phyloP scores from a whole-genome alignment of 2,113 vertebrate species.

The Sakesphorus luctuosus region DNA sequence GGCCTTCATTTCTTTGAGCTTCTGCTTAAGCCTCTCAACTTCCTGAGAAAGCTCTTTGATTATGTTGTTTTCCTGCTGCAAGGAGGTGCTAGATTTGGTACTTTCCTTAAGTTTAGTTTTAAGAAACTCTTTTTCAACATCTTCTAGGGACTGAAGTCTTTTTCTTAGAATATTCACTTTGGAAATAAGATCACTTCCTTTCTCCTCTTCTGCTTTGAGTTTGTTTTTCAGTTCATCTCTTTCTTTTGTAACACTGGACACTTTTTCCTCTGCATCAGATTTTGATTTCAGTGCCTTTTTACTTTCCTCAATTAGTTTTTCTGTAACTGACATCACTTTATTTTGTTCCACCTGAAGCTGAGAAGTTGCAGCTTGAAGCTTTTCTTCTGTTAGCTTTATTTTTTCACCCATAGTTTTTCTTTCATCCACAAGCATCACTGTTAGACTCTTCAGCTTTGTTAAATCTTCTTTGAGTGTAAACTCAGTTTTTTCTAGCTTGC shows the following conservation, averaged over 20 bases:
- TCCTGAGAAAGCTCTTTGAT: slow-evolving; percentile 95
- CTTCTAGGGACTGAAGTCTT: slow-evolving; percentile 91
- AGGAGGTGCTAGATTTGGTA: slow-evolving; percentile 78
- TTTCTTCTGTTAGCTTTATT: slow-evolving; percentile 93
- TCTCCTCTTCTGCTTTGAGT: slow-evolving; percentile 89
- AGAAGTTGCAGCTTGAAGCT: slow-evolving; percentile 85
- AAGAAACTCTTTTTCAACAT: slow-evolving; percentile 86
- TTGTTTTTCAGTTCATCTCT: slow-evolving; percentile 90
- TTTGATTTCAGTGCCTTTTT: slow-evolving; percentile 92
- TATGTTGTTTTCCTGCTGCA: slow-evolving; percentile 95
- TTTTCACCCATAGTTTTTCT: slow-evolving; percentile 92
- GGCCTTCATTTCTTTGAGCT: slow-evolving; percentile 92
- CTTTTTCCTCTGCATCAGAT: slow-evolving; percentile 92
- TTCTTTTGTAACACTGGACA: slow-evolving; percentile 86
- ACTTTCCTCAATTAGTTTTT: slow-evolving; percentile 95
- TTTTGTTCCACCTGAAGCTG: slow-evolving; percentile 93
- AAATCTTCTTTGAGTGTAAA: slow-evolving; percentile 91
- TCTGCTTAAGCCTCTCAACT: slow-evolving; percentile 89
- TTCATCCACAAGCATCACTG: slow-evolving; percentile 95
- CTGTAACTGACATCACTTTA: slow-evolving; percentile 91
- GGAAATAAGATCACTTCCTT: slow-evolving; percentile 87
- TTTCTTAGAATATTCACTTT: slow-evolving; percentile 91
- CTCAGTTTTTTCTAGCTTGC: slow-evolving; percentile 90
- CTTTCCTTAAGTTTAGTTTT: slow-evolving; percentile 89
- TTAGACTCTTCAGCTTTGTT: slow-evolving; percentile 94